These are phyloP conservation scores for Cichladusa arquata DNA, from an alignment of 2,113 vertebrate species.

Conservation along the genomic window DNA sequence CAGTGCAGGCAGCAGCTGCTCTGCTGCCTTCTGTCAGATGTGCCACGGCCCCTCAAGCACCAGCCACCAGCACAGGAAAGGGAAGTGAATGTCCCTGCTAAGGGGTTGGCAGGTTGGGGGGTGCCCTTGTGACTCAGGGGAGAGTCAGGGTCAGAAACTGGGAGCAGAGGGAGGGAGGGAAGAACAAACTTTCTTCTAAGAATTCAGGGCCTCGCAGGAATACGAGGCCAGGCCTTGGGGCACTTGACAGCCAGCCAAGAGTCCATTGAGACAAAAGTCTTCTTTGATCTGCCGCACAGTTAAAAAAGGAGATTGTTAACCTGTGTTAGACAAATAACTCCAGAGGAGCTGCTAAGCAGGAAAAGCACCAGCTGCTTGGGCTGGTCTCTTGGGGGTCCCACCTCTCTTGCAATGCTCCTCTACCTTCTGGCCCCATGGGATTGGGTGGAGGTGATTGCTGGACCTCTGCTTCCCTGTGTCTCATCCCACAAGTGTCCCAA, in stretches of 20 bases:
- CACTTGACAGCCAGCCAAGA: conserved; percentile 63
- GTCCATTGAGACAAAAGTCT: conserved; percentile 62
- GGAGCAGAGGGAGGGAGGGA: background rate
- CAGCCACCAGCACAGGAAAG: background rate
- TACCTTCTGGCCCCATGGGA: background rate
- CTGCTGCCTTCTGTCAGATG: background rate
- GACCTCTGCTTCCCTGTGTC: background rate
- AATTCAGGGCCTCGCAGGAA: conserved; percentile 6
- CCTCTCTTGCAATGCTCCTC: background rate
- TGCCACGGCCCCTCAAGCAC: background rate
- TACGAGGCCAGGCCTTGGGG: conserved; percentile 24
- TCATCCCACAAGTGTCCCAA: background rate
- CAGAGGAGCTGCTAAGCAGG: conserved; percentile 28
- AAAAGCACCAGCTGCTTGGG: conserved; percentile 7
- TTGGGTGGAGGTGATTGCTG: background rate
- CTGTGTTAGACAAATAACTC: conserved; percentile 60
- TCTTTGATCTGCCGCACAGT: conserved; percentile 70
- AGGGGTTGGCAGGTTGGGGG: background rate
- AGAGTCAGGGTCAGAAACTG: background rate
- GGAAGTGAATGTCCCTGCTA: background rate
- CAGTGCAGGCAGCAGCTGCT: background rate
- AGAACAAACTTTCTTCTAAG: conserved; percentile 45
- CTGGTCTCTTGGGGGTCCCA: background rate
- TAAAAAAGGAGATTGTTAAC: conserved; percentile 73
- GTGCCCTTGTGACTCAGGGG: background rate